Conservation (phyloP, 1,140 invertebrate genomes). For the Drosophila nigrodunni region DNA sequence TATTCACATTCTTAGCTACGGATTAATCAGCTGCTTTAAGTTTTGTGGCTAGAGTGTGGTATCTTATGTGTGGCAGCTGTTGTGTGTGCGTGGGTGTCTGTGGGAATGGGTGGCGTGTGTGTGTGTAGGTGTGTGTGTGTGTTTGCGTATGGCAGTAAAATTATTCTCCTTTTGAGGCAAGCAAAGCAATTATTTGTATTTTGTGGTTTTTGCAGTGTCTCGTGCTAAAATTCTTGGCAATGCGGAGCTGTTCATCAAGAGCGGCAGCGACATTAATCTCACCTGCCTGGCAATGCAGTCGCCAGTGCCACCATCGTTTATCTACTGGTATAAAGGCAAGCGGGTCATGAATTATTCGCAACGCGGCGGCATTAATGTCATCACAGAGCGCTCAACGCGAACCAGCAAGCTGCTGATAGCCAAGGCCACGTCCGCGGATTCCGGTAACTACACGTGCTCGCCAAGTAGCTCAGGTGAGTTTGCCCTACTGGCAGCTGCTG, state of each 20-base stretch:
- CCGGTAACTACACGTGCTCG: conserved; percentile 95
- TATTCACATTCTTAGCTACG: no score
- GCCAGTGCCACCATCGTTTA: conserved; percentile 94
- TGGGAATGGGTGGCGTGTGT: not conserved
- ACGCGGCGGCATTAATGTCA: conserved; percentile 93
- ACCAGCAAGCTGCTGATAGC: conserved; percentile 93
- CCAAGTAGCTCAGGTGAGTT: conserved; percentile 87
- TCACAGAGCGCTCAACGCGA: conserved; percentile 93
- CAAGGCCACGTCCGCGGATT: conserved; percentile 90
- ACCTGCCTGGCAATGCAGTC: conserved; percentile 94
- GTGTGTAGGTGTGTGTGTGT: conserved; percentile 1
- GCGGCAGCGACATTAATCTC: conserved; percentile 95
- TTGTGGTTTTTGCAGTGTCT: conserved; percentile 88
- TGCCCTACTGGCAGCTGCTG: not conserved
- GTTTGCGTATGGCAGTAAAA: conserved; percentile 17
- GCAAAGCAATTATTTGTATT: conserved; percentile 49
- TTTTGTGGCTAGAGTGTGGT: not conserved
- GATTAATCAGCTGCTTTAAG: no score
- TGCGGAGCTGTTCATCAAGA: conserved; percentile 93
- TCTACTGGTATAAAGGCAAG: conserved; percentile 95
- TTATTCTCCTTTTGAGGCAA: conserved; percentile 29
- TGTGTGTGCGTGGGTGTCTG: conserved; percentile 87
- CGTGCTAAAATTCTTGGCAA: conserved; percentile 94
- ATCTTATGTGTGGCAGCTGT: conserved; percentile 2
- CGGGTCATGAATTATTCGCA: conserved; percentile 95